These are phyloP conservation scores for Entomobrya proxima DNA, from an alignment of 2,888 invertebrate genomes.

Conservation along the genomic window DNA sequence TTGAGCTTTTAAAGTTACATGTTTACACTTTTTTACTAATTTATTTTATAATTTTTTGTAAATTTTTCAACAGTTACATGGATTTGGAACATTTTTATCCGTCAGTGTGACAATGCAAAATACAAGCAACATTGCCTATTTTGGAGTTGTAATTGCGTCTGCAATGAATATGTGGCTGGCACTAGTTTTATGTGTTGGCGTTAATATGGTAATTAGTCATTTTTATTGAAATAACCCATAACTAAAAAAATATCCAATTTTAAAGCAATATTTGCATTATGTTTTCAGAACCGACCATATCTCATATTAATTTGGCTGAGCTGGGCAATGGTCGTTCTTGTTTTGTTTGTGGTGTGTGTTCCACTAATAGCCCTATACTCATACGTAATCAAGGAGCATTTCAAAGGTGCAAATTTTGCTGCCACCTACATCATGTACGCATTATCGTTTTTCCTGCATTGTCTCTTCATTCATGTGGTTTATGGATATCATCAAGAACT, in stretches of 20 bases:
- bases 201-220: not conserved
- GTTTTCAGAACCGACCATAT: not conserved
- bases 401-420: constrained; percentile 5
- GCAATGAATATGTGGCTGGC: constrained; percentile 12
- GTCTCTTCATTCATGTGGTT: not conserved
- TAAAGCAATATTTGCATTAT: not conserved
- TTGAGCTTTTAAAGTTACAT: not conserved
- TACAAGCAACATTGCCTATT: not conserved
- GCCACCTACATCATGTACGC: not conserved
- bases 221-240: not conserved
- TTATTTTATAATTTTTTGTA: too few relatives aligned
- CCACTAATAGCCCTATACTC: not conserved
- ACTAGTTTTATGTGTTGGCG: not conserved
- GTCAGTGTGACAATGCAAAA: not conserved
- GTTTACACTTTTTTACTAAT: not conserved
- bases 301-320: not conserved
- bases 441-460: not conserved
- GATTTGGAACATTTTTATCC: not conserved
- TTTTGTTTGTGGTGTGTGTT: not conserved
- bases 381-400: not conserved
- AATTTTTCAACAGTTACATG: too few relatives aligned
- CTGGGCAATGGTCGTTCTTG: not conserved
- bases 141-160: not conserved
- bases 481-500: constrained; percentile 2
- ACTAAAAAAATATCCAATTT: too few relatives aligned